Evolutionary conservation across 2,888 invertebrate genomes (phyloP).

Genomic region (Drosophila differens): DNA sequence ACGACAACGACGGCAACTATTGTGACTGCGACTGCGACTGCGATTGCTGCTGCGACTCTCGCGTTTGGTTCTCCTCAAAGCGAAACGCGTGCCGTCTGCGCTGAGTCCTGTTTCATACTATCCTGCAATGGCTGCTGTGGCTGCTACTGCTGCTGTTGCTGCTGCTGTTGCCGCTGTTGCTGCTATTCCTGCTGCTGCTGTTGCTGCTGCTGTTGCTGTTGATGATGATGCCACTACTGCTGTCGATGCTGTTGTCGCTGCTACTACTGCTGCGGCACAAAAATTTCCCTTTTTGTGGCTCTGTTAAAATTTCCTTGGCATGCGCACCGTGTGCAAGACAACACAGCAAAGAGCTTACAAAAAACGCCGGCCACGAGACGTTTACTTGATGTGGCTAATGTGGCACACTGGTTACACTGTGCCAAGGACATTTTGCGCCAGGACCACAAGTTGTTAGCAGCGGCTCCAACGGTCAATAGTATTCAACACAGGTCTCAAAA

Average conservation of each 20-base stretch:
- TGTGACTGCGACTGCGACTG: conserved; percentile 24
- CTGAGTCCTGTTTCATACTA: conserved; percentile 80
- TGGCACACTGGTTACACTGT: conserved; percentile 24
- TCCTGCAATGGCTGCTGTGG: conserved; percentile 51
- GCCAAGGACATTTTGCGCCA: conserved; percentile 14
- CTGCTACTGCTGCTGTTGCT: conserved; percentile 28
- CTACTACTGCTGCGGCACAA: conserved; percentile 59
- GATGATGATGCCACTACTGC: not conserved
- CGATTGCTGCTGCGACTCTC: conserved; percentile 46
- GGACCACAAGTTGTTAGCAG: conserved; percentile 37
- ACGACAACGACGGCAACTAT: conserved; percentile 29
- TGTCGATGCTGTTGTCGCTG: conserved; percentile 32
- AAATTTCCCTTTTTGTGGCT: conserved; percentile 64
- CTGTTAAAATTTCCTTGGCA: conserved; percentile 78
- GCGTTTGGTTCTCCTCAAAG: conserved; percentile 63
- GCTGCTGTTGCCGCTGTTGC: conserved; percentile 21
- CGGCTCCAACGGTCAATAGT: not conserved
- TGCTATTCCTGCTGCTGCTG: conserved; percentile 35
- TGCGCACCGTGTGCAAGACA: conserved; percentile 62
- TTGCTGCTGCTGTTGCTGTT: conserved; percentile 30
- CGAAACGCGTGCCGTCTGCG: conserved; percentile 81
- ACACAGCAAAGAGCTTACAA: conserved; percentile 16
- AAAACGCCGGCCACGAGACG: conserved; percentile 43
- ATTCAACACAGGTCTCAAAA: conserved; percentile 6
- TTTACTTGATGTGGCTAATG: conserved; percentile 46